A percentile compares a stretch with the other conserved stretches of the same genome.
These are phyloP conservation scores for Atherix ibis DNA, from an alignment of 2,888 invertebrate genomes.

Conservation along the genomic window DNA sequence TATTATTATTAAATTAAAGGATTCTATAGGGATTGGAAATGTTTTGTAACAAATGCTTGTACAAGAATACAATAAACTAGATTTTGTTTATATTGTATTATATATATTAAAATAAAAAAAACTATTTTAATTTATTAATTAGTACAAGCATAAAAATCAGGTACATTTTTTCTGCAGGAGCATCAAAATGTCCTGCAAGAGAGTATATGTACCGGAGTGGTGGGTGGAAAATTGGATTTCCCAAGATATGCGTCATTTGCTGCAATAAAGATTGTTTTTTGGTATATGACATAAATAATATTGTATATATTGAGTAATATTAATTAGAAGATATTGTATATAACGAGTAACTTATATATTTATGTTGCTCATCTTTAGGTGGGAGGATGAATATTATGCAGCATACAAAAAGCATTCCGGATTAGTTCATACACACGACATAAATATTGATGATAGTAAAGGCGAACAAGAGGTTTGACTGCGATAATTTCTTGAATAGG, in stretches of 20 bases:
- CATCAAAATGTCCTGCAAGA: slow-evolving; percentile 64
- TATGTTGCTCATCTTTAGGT: slow-evolving; percentile 22
- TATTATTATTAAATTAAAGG: background rate
- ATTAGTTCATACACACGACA: slow-evolving; percentile 27
- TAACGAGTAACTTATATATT: too few species aligned
- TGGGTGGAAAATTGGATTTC: slow-evolving; percentile 66
- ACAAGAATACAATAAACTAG: too few species aligned
- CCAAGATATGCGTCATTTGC: slow-evolving; percentile 73
- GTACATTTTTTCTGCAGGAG: slow-evolving; percentile 37
- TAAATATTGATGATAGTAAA: too few species aligned
- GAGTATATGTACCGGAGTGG: slow-evolving; percentile 60
- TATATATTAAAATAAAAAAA: too few species aligned
- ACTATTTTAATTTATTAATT: too few species aligned
- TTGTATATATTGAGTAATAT: background rate
- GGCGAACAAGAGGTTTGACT: too few species aligned
- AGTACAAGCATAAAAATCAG: too few species aligned
- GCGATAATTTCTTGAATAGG: too few species aligned
- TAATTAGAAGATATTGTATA: background rate
- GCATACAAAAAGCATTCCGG: slow-evolving; percentile 55
- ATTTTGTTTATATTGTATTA: too few species aligned
- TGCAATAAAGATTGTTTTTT: slow-evolving; percentile 64
- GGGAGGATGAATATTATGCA: slow-evolving; percentile 67
- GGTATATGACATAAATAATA: slow-evolving; percentile 39
- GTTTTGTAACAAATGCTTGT: too few species aligned
- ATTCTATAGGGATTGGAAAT: too few species aligned